These are phyloP conservation scores for Amphipoea lucens DNA, from an alignment of 2,888 invertebrate species.

Conservation along the genomic window DNA sequence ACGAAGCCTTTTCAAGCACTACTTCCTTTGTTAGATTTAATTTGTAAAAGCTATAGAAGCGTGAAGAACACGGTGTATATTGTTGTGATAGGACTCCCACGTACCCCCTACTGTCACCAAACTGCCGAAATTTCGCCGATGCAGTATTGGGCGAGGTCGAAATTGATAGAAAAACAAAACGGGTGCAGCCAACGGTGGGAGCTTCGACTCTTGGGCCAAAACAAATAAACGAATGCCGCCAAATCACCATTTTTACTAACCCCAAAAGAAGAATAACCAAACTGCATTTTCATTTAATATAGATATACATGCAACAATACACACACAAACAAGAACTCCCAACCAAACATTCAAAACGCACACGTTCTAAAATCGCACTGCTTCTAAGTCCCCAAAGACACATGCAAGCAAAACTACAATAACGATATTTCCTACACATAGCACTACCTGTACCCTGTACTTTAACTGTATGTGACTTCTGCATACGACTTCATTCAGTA, in stretches of 20 bases:
- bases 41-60: no score
- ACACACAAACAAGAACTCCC: not conserved
- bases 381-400: conserved; percentile 4
- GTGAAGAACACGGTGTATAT: not conserved
- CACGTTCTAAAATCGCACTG: conserved; percentile 5
- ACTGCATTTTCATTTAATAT: not conserved
- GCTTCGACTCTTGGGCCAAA: not conserved
- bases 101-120: no score
- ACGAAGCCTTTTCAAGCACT: no score
- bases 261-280: not conserved
- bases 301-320: not conserved
- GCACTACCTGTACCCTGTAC: conserved; percentile 22
- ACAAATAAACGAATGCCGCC: not conserved
- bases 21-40: no score
- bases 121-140: no score
- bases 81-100: no score
- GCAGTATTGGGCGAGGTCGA: no score
- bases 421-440: conserved; percentile 36
- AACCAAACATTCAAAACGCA: conserved; percentile 9
- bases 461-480: conserved; percentile 39
- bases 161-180: not conserved
- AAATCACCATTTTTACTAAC: not conserved
- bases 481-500: conserved; percentile 49
- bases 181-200: not conserved
- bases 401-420: conserved; percentile 33